Evolutionary conservation across 2,888 invertebrate species (phyloP), one percentile per base, ranked within the genome.

Genomic region (Nemurella pictetii): DNA sequence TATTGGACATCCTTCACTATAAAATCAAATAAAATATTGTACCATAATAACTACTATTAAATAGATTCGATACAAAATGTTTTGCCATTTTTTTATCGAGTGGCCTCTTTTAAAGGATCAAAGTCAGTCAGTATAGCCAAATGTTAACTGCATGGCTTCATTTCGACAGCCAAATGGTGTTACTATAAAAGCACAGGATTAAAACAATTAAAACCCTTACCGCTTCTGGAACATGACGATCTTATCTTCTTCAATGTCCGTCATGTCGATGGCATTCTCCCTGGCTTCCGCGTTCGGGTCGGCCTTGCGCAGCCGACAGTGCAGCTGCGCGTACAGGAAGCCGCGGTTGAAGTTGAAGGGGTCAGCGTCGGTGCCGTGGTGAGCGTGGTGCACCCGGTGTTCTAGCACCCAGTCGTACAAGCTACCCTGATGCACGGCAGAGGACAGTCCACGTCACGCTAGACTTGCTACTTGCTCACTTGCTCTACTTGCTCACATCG

Each of bases 321-420:
- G 90, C 26, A 97, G 91, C 88, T 98, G 98, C 0, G 97, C 93
- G 89, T 95, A 95, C 86, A 95, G 89, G 89, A 98, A 97, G 4
- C 98, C 97, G 87, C 93, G 94, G 0, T 92, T 93, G 88, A 95
- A 94, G 89, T 96, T 95, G 89, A 94, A 96, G 0, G 96, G 97
- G 89, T 98, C 98, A 83, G 94, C 92, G 55, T 94, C 94, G 0
- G 96, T 95, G 20, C 94, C 94, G 86, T 94, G 95, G 89, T 94
- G 93, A 85, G 94, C 93, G 89, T 98, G 97, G 88, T 97, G 97
- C 15, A 97, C 90, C 83, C 97, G 93, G 90, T 98, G 98, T 86
- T 94, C 91, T 84, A 94, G 92, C 0, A 96, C 96, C 96, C 97
- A 98, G 88, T 95, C 94, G 90, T 96, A 96, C 87, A 97, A 94